Evolutionary conservation across 2,797 vertebrate genomes (phyloP).

Genomic region (Arremon aurantiirostris): DNA sequence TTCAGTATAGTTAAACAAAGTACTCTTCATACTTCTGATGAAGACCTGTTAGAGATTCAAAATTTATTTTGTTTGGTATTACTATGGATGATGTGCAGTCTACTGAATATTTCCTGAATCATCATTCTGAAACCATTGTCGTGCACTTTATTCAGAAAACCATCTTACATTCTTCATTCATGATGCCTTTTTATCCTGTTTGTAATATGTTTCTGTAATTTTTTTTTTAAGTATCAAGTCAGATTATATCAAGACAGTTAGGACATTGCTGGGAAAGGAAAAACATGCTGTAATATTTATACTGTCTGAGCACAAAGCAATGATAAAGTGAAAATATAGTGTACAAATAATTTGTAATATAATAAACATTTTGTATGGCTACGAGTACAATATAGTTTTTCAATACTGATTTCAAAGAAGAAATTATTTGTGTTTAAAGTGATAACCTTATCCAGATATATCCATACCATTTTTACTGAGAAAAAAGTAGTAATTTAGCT

Average conservation of each 20-base stretch:
- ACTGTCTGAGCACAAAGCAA: slow-evolving; percentile 65
- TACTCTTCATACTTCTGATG: neutral
- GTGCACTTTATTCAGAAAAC: slow-evolving; percentile 30
- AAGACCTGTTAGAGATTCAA: slow-evolving; percentile 11
- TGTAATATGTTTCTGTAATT: slow-evolving; percentile 6
- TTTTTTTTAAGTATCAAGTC: neutral
- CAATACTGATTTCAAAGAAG: slow-evolving; percentile 44
- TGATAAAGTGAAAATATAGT: slow-evolving; percentile 56
- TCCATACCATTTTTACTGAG: neutral
- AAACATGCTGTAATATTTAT: slow-evolving; percentile 49
- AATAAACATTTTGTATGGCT: slow-evolving; percentile 72
- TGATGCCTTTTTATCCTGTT: slow-evolving; percentile 37
- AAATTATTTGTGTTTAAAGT: neutral
- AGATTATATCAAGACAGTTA: slow-evolving; percentile 11
- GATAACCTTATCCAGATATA: neutral
- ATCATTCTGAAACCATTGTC: slow-evolving; percentile 15
- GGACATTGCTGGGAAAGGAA: slow-evolving; percentile 51
- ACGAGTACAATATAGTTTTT: slow-evolving; percentile 56
- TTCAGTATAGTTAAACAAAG: slow-evolving; percentile 39
- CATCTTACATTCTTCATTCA: slow-evolving; percentile 15
- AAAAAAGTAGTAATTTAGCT: neutral
- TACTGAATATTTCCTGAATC: neutral
- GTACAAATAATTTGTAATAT: slow-evolving; percentile 67
- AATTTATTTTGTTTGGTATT: slow-evolving; percentile 13
- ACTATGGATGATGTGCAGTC: neutral